phyloP scores from a whole-genome alignment of 2,113 vertebrate genomes.

The Noctilio leporinus region DNA sequence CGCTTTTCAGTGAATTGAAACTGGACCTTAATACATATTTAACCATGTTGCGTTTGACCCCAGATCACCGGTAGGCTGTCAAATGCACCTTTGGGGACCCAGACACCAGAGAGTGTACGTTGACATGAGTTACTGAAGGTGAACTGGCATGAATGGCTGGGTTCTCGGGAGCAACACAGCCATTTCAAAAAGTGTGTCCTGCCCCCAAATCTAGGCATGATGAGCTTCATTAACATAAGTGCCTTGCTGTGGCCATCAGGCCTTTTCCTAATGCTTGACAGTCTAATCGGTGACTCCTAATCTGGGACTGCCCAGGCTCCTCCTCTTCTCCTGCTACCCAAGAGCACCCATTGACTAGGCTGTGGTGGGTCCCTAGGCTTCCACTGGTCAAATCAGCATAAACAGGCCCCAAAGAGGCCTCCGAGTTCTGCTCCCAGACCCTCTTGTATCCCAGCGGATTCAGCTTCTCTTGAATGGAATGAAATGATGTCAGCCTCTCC shows the following conservation, averaged over 20 bases:
- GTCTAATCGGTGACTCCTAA: constrained; percentile 45
- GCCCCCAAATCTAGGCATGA: background rate
- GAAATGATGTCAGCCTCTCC: constrained; percentile 22
- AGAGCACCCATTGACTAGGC: constrained; percentile 49
- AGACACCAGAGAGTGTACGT: background rate
- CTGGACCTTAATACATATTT: constrained; percentile 24
- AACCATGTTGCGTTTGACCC: constrained; percentile 25
- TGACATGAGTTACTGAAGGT: background rate
- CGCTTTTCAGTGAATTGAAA: constrained; percentile 36
- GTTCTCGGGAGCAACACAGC: constrained; percentile 11
- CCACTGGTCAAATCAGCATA: background rate
- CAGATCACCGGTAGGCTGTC: background rate
- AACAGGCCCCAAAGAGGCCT: constrained; percentile 3
- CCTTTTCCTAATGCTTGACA: background rate
- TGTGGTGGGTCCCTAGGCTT: constrained; percentile 39
- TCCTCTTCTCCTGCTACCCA: background rate
- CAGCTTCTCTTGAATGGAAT: constrained; percentile 46
- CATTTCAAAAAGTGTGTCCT: background rate
- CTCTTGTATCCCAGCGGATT: constrained; percentile 35
- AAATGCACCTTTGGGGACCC: constrained; percentile 1
- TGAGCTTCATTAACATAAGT: constrained; percentile 20
- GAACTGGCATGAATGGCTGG: background rate
- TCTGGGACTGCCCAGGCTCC: background rate
- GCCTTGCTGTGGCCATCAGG: background rate
- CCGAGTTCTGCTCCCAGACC: constrained; percentile 9